Evolutionary conservation across 2,888 invertebrate species (phyloP), one percentile per base, ranked within the genome.

Genomic region (Drosophila prolongata): DNA sequence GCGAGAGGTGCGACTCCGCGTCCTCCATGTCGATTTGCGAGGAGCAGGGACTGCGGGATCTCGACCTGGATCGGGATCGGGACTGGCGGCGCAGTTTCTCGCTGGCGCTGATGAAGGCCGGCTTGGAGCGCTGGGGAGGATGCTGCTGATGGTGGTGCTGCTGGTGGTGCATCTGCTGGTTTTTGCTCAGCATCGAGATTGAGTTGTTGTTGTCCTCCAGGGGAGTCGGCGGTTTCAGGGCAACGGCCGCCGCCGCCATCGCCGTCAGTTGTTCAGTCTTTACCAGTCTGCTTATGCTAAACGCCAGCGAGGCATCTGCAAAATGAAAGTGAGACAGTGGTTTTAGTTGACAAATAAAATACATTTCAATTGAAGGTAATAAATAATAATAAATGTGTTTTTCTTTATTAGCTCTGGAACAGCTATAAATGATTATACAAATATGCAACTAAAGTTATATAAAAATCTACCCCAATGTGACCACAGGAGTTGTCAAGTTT

Each of bases 261-360:
- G 94, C 94, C 79, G 94, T 79, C 54, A 91, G 81, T 60, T 90
- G 90, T 82, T 92, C 91, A 84, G 89, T 90, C 89, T 92, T 91
- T 77, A 97, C 96, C 80, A 97, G 93, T 69, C 97, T 95, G 91
- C 95, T 96, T 87, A 97, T 95, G 68, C 97, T 96, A 88, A 97
- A 97, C 88, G 97, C 96, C 88, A 97, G 95, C 90, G 95, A 52
- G 16, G 82, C 95, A 89, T 96, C 97, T 97, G 95, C 4, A 94
- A 81, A 24, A 30, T 35, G 13, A 27, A 30, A 6, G 0, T 19
- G n/a, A 46, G 24, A n/a, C 13, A 37, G 13, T 4, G 6, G n/a
- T 4, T n/a, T 38, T n/a, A n/a, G 38, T 38, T 24, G 24, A 35
- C 10, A 35, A 30, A 38, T n/a, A 38, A 38, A 38, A n/a, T 5